These are phyloP conservation scores for Eulemur coronatus DNA, from an alignment of 2,797 vertebrate species.

Conservation along the genomic window DNA sequence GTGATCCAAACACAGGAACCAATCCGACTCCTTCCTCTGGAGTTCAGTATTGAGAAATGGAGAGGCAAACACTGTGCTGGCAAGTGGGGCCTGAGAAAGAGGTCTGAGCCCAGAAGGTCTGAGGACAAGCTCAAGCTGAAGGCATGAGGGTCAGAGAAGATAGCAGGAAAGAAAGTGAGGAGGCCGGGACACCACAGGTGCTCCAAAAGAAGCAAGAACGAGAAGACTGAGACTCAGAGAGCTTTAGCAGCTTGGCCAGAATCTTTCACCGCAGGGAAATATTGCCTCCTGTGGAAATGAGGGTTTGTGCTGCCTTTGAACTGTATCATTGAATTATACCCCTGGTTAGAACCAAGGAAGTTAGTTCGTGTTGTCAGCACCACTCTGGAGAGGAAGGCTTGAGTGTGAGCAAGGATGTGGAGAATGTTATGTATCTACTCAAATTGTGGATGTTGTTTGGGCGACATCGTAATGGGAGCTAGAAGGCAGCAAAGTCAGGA, in stretches of 20 bases:
- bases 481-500: not conserved
- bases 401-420: not conserved
- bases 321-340: not conserved
- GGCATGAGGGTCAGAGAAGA: not conserved
- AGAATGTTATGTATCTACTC: too few relatives aligned
- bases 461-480: not conserved
- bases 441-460: not conserved
- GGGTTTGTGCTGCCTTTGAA: not conserved
- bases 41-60: not conserved
- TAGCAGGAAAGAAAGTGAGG: not conserved
- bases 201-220: not conserved
- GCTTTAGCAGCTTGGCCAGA: not conserved
- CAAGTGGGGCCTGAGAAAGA: not conserved
- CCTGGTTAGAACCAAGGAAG: not conserved
- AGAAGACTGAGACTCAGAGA: not conserved
- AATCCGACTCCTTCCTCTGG: not conserved
- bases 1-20: not conserved
- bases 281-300: not conserved
- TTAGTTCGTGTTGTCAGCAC: not conserved
- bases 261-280: not conserved
- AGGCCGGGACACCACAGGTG: not conserved
- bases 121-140: not conserved
- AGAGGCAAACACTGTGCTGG: not conserved
- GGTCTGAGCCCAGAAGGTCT: not conserved
- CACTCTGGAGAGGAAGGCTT: not conserved